Percentiles rank a stretch among this genome's conserved stretches.
Evolutionary conservation across 1,140 invertebrate genomes (phyloP).

Genomic region (Bacillus rossius): DNA sequence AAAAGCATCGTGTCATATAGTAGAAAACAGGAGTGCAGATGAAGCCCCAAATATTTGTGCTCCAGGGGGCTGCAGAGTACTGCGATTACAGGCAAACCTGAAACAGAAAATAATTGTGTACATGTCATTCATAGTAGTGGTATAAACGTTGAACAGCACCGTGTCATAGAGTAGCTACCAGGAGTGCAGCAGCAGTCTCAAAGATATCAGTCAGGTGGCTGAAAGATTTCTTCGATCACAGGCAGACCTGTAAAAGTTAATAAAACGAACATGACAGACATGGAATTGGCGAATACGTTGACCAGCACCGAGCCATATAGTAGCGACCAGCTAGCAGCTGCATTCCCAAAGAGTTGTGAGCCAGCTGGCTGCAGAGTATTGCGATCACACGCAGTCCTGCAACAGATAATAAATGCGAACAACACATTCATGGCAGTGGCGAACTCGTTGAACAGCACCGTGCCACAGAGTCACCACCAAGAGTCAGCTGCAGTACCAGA

Average conservation of each 20-base stretch:
- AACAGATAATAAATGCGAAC: too few relatives aligned
- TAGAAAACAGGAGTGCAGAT: conserved; percentile 52
- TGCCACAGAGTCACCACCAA: too few relatives aligned
- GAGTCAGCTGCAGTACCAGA: too few relatives aligned
- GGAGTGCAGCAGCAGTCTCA: conserved; percentile 44
- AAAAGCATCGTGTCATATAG: conserved; percentile 48
- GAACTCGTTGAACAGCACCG: too few relatives aligned
- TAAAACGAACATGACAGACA: conserved; percentile 46
- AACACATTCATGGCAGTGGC: too few relatives aligned
- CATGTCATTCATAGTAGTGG: conserved; percentile 47
- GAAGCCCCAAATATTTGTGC: conserved; percentile 46
- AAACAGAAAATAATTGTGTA: conserved; percentile 35
- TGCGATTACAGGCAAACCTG: conserved; percentile 50
- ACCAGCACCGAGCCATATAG: conserved; percentile 47
- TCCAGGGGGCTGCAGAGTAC: conserved; percentile 50
- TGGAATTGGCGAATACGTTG: conserved; percentile 50
- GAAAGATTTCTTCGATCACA: conserved; percentile 48
- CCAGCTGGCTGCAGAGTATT: conserved; percentile 49
- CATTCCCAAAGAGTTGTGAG: conserved; percentile 47
- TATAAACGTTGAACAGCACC: conserved; percentile 50
- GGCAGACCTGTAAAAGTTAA: too few relatives aligned
- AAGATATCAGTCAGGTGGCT: conserved; percentile 51
- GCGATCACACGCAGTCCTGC: conserved; percentile 52
- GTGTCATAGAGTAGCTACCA: conserved; percentile 52
- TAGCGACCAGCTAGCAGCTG: conserved; percentile 53